Evolutionary conservation across 2,888 invertebrate genomes (phyloP).

Genomic region (Ceratothoa steindachneri): DNA sequence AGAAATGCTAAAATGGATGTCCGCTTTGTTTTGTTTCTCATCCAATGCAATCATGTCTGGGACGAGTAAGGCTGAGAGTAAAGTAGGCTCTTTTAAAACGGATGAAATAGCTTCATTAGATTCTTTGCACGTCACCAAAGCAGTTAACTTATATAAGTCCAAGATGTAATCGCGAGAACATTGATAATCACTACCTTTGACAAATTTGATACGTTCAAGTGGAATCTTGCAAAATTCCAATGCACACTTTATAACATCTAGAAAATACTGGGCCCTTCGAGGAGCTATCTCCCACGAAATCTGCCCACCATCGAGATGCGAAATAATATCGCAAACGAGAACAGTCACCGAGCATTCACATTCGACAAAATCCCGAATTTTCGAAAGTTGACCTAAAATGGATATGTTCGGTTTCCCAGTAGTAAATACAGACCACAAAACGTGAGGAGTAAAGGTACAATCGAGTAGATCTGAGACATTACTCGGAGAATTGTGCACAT

Average conservation of each 20-base stretch:
- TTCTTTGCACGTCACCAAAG: conserved; percentile 93
- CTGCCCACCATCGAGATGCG: conserved; percentile 33
- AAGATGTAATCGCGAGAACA: conserved; percentile 70
- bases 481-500: conserved; percentile 10
- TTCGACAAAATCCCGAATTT: conserved; percentile 33
- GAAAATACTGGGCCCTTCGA: conserved; percentile 30
- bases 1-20: conserved; percentile 98
- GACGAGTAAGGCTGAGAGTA: conserved; percentile 90
- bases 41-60: conserved; percentile 90
- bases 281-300: conserved; percentile 23
- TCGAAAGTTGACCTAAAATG: conserved; percentile 32
- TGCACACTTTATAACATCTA: conserved; percentile 82
- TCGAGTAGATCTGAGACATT: conserved; percentile 11
- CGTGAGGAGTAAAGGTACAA: conserved; percentile 17
- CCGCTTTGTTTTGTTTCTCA: conserved; percentile 96
- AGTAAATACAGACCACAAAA: conserved; percentile 35
- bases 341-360: conserved; percentile 38
- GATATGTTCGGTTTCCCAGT: conserved; percentile 25
- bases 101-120: conserved; percentile 98
- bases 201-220: conserved; percentile 88
- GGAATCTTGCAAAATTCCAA: conserved; percentile 85
- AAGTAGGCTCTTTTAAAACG: conserved; percentile 94
- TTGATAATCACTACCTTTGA: conserved; percentile 60
- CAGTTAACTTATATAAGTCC: conserved; percentile 87
- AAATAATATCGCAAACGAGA: conserved; percentile 29